Conservation (phyloP, 2,888 invertebrate genomes). For the Adineta ricciae region DNA sequence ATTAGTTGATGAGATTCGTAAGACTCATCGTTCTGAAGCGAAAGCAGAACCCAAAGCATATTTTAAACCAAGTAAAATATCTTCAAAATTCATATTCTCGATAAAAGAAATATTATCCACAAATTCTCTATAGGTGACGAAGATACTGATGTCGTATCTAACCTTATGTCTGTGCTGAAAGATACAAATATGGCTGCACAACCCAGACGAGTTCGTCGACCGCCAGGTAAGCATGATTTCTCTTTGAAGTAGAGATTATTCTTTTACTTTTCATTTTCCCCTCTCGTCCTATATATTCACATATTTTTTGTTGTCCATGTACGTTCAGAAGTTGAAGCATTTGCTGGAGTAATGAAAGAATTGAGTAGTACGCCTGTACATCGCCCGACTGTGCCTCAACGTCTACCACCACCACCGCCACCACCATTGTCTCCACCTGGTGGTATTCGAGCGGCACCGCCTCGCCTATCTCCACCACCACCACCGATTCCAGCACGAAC, state of each 20-base stretch:
- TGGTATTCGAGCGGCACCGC: neutral
- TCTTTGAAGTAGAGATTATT: neutral
- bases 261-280: too few relatives aligned
- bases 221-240: neutral
- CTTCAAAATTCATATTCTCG: neutral
- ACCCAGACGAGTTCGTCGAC: neutral
- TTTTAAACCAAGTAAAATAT: neutral
- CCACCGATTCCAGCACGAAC: neutral
- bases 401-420: neutral
- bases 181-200: neutral
- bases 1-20: neutral
- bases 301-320: neutral
- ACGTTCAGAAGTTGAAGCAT: neutral
- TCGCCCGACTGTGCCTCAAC: neutral
- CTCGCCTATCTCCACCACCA: neutral
- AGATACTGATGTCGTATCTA: constrained; percentile 18
- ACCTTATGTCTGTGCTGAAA: neutral
- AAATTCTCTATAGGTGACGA: neutral
- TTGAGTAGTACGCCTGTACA: neutral
- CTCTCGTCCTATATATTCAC: neutral
- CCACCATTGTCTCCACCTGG: neutral
- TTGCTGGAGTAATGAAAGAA: neutral
- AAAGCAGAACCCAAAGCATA: neutral
- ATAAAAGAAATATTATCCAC: neutral
- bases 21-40: neutral